Evolutionary conservation across 2,888 invertebrate genomes (phyloP).

Genomic region (Apodemia duryi): DNA sequence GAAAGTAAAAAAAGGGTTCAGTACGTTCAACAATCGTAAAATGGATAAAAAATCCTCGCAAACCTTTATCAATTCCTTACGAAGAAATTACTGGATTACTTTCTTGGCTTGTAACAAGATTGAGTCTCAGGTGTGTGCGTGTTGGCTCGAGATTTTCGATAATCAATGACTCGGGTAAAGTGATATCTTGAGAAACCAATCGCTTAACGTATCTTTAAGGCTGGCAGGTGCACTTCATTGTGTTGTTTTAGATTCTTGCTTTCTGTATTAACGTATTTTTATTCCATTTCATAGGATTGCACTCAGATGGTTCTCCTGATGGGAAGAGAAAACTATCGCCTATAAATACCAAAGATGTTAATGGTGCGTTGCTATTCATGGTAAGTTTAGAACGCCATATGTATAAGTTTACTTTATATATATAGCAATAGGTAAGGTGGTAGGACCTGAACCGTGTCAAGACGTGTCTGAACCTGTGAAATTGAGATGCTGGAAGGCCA

Average conservation of each 20-base stretch:
- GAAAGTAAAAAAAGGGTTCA: not conserved
- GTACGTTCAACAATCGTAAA: constrained; percentile 6
- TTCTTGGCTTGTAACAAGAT: constrained; percentile 42
- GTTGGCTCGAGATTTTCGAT: constrained; percentile 58
- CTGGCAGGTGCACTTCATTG: constrained; percentile 34
- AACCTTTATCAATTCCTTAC: constrained; percentile 8
- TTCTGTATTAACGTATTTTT: no score
- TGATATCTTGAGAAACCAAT: constrained; percentile 54
- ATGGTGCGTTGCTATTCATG: no score
- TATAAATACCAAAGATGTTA: no score
- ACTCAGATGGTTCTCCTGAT: no score
- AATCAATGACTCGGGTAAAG: constrained; percentile 58
- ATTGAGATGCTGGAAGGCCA: no score
- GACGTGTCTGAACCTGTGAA: no score
- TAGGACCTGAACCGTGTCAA: no score
- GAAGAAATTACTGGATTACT: constrained; percentile 21
- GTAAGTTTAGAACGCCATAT: no score
- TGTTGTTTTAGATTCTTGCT: constrained; percentile 16
- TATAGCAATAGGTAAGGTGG: no score
- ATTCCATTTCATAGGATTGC: no score
- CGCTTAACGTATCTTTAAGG: constrained; percentile 53
- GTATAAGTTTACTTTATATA: no score
- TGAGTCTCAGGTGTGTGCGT: constrained; percentile 52
- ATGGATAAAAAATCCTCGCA: constrained; percentile 9
- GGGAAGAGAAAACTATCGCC: no score